Evolutionary conservation across 2,888 invertebrate genomes (phyloP), one percentile per base, ranked within the genome.

Genomic region (Andrena camellia): DNA sequence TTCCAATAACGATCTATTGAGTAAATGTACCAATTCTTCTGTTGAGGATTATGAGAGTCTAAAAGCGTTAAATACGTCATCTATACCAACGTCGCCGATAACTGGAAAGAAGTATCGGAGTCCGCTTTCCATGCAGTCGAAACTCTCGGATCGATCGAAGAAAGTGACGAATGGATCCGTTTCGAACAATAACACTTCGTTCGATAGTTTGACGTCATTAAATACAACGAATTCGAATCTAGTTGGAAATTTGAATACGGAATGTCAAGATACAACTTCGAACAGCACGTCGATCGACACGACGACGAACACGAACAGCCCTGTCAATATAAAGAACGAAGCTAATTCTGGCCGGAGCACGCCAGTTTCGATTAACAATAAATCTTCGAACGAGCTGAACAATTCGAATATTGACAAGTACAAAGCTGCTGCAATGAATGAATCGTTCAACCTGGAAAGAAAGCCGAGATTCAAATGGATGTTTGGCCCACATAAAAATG

Each of bases 401-500:
- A 82, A 72, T 52, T 79, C 80, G 33, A 87, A 85, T 1, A 67
- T 60, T 17, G 86, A 86, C n/a, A 86, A 86, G 8, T 68, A 75
- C 7, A 81, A 71, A 64, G 81, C 80, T 57, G 63, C 85, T 20
- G 81, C 70, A 42, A 78, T 69, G 26, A 88, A 78, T 29, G 89
- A 91, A 6, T 81, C 68, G 8, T 74, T 84, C 13, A 77, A 76
- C 75, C 79, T 69, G 5, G 92, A 92, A 42, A 89, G 86, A 20
- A 93, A 91, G 63, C 90, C 93, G 33, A 94, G 89, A 80, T 84
- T 91, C 29, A 93, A 94, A 81, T 95, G 95, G 95, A 95, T 95
- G 89, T 95, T 95, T 90, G 95, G 95, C 54, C 94, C 93, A n/a
- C 95, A 95, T 86, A 94, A 94, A 88, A 95, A 95, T 86, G 95